Conservation (phyloP, 2,888 invertebrate genomes). For the Platycheirus albimanus region DNA sequence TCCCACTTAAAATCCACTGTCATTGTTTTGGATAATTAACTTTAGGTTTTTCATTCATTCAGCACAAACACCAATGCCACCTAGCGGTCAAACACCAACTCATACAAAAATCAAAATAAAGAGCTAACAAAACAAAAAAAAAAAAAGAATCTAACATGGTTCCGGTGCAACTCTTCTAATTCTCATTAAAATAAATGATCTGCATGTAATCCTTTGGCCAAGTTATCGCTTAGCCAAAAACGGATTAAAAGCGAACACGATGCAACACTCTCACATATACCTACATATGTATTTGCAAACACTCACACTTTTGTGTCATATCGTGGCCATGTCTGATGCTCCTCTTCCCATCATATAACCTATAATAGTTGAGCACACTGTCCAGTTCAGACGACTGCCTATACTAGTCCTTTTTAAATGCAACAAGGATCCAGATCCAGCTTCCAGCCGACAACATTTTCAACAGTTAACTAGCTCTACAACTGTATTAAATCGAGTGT, state of each 20-base stretch:
- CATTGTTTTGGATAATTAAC: conserved; percentile 34
- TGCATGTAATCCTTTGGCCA: conserved; percentile 65
- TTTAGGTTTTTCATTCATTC: conserved; percentile 34
- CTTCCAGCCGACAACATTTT: conserved; percentile 43
- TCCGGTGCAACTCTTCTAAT: conserved; percentile 75
- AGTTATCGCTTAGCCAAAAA: conserved; percentile 61
- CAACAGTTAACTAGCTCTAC: conserved; percentile 60
- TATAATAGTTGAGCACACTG: background rate
- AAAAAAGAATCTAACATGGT: conserved; percentile 8
- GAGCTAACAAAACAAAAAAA: background rate
- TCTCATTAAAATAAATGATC: conserved; percentile 81
- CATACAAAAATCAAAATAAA: no score
- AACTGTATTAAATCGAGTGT: conserved; percentile 57
- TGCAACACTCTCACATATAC: conserved; percentile 5
- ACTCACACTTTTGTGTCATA: conserved; percentile 10
- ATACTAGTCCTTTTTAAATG: conserved; percentile 48
- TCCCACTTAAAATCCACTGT: background rate
- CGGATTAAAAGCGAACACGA: conserved; percentile 58
- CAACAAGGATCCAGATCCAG: conserved; percentile 52
- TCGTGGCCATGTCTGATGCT: conserved; percentile 12
- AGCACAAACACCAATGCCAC: background rate
- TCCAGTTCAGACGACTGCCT: no score
- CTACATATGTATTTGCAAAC: conserved; percentile 1
- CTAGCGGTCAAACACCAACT: background rate
- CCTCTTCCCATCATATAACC: background rate